Base-by-base conservation (phyloP, 2,113 vertebrate genomes). In the Empidonax alnorum region DNA sequence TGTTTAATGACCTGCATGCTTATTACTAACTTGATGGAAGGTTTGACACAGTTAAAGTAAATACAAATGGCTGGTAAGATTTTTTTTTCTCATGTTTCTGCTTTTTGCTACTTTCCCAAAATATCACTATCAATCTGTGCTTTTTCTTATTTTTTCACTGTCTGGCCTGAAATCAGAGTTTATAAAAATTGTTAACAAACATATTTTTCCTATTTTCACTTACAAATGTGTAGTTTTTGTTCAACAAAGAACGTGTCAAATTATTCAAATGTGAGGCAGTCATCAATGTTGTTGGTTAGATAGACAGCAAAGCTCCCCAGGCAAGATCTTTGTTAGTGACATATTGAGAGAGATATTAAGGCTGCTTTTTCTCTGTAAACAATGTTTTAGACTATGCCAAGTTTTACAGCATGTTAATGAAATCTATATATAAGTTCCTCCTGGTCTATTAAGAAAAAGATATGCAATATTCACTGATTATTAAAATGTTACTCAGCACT, bases 21-120 rank as follows among this genome's bases (percentile, higher is more conserved):
- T 84, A 84, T 95, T 95, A 84, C 33, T 88, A 74, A 83, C 46
- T 69, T 90, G 84, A 93, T 84, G 81, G 86, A 93, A 85, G 50
- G 27, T 77, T 77, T 89, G 79, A 86, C 80, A 85, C 46, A 71
- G 46, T 85, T 80, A 71, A 72, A 90, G 33, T 80, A 82, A 94
- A 88, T 89, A 93, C 12, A 72, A 89, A 58, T 80, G 56, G 3
- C 62, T 95, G 22, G 9, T 49, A 68, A 72, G 58, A 52, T 58
- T 92, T 69, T 59, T 77, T 77, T 39, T 61, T 72, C n/a, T 88
- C 17, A 37, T 0, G 0, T 83, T 90, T 83, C 47, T 88, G 16
- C 7, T 41, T 95, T 94, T 58, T 69, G 17, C 10, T 58, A 7
- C 25, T 88, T 59, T 44, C 18, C 19, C 12, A 81, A 67, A 86